phyloP scores from a whole-genome alignment of 1,140 invertebrate genomes.

The Zophobas atratus region DNA sequence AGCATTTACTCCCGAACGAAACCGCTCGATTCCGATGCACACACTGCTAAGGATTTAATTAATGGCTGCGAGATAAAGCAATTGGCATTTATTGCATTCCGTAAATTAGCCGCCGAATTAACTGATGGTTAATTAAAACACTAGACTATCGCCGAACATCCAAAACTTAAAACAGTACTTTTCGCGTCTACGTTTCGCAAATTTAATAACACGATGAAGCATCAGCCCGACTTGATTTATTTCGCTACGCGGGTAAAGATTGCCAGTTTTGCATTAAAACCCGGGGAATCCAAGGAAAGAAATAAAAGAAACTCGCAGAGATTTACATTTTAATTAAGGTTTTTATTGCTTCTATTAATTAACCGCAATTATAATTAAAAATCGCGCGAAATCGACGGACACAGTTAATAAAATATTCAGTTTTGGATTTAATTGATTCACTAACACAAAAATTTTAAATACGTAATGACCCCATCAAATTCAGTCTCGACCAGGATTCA shows the following conservation, averaged over 20 bases:
- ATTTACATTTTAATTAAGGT: slow-evolving; percentile 63
- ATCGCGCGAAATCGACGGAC: slow-evolving; percentile 20
- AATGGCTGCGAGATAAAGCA: not conserved
- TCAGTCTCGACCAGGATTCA: too few relatives aligned
- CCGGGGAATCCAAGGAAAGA: slow-evolving; percentile 46
- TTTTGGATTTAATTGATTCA: slow-evolving; percentile 45
- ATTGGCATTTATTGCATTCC: slow-evolving; percentile 16
- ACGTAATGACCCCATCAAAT: too few relatives aligned
- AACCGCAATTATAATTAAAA: slow-evolving; percentile 57
- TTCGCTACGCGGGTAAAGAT: slow-evolving; percentile 43
- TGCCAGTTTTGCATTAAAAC: slow-evolving; percentile 53
- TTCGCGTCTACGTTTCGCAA: slow-evolving; percentile 17
- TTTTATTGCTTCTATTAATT: slow-evolving; percentile 61
- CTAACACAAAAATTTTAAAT: slow-evolving; percentile 20
- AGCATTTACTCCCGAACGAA: not conserved
- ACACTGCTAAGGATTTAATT: not conserved
- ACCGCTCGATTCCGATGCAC: not conserved
- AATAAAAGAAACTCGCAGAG: slow-evolving; percentile 49
- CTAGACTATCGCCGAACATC: not conserved
- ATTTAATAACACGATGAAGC: slow-evolving; percentile 39
- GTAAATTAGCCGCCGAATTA: slow-evolving; percentile 19
- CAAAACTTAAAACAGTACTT: slow-evolving; percentile 6
- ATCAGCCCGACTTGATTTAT: slow-evolving; percentile 50
- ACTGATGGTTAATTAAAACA: slow-evolving; percentile 32
- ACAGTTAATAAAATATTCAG: slow-evolving; percentile 42